phyloP scores from a whole-genome alignment of 92 coral and sea anemone genomes.

The Siderastrea siderea region DNA sequence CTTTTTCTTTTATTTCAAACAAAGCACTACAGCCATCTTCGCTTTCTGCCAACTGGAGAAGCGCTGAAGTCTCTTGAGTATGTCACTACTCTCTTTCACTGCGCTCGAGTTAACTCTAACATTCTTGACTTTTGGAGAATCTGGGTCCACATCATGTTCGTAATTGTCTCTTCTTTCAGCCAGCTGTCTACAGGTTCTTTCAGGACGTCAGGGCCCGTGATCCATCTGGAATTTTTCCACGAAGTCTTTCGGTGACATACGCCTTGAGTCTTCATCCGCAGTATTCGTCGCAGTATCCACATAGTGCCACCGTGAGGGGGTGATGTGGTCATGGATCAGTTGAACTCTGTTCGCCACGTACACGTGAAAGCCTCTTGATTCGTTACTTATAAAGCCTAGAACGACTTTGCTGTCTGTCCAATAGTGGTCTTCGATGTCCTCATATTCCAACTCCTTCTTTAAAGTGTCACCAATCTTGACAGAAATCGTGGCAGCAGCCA shows the following conservation, averaged over 20 bases:
- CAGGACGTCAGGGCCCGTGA: slow-evolving; percentile 46
- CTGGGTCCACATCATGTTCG: neutral
- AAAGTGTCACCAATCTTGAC: too few relatives aligned
- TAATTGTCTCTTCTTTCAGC: slow-evolving; percentile 7
- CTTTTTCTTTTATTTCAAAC: too few relatives aligned
- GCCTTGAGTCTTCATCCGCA: slow-evolving; percentile 71
- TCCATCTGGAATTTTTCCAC: slow-evolving; percentile 32
- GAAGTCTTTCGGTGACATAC: slow-evolving; percentile 60
- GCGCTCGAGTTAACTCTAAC: too few relatives aligned
- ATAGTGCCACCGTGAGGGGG: slow-evolving; percentile 42
- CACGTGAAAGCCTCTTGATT: slow-evolving; percentile 61
- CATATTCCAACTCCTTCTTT: too few relatives aligned
- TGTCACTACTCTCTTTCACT: too few relatives aligned
- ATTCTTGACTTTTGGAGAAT: too few relatives aligned
- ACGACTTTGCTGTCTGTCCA: too few relatives aligned
- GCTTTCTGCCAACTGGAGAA: too few relatives aligned
- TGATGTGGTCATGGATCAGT: slow-evolving; percentile 51
- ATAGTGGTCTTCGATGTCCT: too few relatives aligned
- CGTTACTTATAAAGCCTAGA: slow-evolving; percentile 43
- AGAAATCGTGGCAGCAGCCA: too few relatives aligned
- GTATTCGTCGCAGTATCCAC: slow-evolving; percentile 27
- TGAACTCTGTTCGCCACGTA: slow-evolving; percentile 60
- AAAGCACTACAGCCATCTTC: too few relatives aligned
- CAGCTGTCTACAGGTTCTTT: slow-evolving; percentile 49
- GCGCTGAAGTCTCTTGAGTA: too few relatives aligned